These are phyloP conservation scores for Sialia sialis DNA, from an alignment of 2,113 vertebrate genomes.

Conservation along the genomic window DNA sequence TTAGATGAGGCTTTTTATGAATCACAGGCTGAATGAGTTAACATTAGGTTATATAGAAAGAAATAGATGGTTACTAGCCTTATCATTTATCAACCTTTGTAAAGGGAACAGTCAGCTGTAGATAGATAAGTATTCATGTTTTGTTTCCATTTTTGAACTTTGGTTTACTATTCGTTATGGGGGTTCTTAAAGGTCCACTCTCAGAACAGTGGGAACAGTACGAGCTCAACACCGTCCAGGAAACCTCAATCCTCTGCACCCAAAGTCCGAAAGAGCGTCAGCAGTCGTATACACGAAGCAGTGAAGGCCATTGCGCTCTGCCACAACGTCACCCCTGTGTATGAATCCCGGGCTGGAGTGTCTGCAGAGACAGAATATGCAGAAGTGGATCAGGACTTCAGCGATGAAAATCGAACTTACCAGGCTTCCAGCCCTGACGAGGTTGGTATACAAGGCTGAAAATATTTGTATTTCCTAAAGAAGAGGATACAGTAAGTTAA, in stretches of 20 bases:
- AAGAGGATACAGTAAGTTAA: not conserved
- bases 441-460: conserved; percentile 69
- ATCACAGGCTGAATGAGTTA: not conserved
- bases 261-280: conserved; percentile 92
- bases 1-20: not conserved
- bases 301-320: conserved; percentile 95
- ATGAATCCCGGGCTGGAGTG: conserved; percentile 74
- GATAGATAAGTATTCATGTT: not conserved
- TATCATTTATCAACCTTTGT: not conserved
- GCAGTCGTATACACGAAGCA: conserved; percentile 90
- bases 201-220: conserved; percentile 63
- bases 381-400: conserved; percentile 94
- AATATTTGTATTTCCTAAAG: not conserved
- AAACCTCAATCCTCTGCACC: conserved; percentile 78
- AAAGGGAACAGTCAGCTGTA: not conserved
- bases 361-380: conserved; percentile 82
- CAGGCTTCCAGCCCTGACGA: conserved; percentile 98
- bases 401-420: conserved; percentile 91
- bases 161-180: not conserved
- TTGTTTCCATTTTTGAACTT: not conserved
- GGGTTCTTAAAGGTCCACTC: conserved; percentile 57
- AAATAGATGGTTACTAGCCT: not conserved
- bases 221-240: conserved; percentile 69
- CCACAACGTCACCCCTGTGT: conserved; percentile 96
- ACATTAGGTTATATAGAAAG: not conserved